Evolutionary conservation across 30 jellyfish, hydroid and myxozoan genomes (phyloP).

Genomic region (Aurelia coerulea): DNA sequence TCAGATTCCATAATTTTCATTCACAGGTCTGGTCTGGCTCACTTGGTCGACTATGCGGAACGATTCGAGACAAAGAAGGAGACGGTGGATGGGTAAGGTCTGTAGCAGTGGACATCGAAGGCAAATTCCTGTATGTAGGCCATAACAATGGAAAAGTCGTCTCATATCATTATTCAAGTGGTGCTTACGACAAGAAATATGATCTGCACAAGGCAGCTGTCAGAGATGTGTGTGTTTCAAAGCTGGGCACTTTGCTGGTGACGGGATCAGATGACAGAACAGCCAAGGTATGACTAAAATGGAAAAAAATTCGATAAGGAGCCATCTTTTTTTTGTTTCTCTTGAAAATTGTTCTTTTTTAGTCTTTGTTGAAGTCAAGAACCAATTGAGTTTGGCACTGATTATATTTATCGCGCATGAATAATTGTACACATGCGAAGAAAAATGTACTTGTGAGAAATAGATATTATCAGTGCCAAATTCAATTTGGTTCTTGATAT

Average conservation of each 20-base stretch:
- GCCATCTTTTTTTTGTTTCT: too few relatives aligned
- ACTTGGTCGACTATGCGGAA: conserved; percentile 70
- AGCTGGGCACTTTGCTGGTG: conserved; percentile 11
- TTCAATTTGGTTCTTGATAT: too few relatives aligned
- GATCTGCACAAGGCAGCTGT: conserved; percentile 71
- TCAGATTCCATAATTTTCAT: background rate
- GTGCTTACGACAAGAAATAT: background rate
- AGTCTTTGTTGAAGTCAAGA: too few relatives aligned
- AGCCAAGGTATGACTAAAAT: conserved; percentile 26
- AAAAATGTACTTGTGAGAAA: too few relatives aligned
- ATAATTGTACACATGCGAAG: too few relatives aligned
- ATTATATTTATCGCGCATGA: too few relatives aligned
- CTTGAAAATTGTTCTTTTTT: too few relatives aligned
- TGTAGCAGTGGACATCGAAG: conserved; percentile 59
- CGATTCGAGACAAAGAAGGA: background rate
- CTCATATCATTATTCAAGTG: conserved; percentile 30
- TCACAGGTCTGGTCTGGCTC: conserved; percentile 88
- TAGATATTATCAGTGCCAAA: too few relatives aligned
- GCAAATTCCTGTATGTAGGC: conserved; percentile 61
- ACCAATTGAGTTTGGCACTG: too few relatives aligned
- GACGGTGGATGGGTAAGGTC: conserved; percentile 71
- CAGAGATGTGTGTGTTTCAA: conserved; percentile 55
- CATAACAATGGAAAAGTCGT: conserved; percentile 73
- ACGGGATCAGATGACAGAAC: conserved; percentile 71
- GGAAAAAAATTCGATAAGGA: too few relatives aligned